A percentile compares a stretch with the other conserved stretches of the same genome.
Conservation (phyloP, 92 coral and sea anemone genomes). For the Chrysogorgia sp. region DNA sequence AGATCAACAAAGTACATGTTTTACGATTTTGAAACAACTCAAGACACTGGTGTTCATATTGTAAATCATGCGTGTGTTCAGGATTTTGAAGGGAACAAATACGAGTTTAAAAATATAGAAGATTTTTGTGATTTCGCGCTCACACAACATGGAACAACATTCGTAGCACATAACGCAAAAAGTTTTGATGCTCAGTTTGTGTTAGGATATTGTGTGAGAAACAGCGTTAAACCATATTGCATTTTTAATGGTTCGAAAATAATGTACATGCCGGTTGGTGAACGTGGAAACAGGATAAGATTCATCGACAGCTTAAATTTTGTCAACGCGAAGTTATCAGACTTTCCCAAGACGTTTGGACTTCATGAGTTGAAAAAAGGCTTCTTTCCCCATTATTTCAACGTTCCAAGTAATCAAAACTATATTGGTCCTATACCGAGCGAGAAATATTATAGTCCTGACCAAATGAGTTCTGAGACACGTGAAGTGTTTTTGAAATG, state of each 20-base stretch:
- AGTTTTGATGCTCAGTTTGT: slow-evolving; percentile 23
- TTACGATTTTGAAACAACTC: neutral
- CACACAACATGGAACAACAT: slow-evolving; percentile 7
- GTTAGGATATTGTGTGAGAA: neutral
- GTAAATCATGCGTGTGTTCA: neutral
- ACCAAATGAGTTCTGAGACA: neutral
- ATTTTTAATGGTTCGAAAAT: slow-evolving; percentile 19
- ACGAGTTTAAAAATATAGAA: neutral
- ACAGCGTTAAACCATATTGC: slow-evolving; percentile 7
- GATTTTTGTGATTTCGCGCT: slow-evolving; percentile 11
- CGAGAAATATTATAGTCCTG: neutral
- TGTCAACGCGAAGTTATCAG: neutral
- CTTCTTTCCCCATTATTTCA: slow-evolving; percentile 9
- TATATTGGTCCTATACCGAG: slow-evolving; percentile 28
- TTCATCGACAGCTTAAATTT: slow-evolving; percentile 21
- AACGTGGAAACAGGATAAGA: neutral
- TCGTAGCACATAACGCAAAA: slow-evolving; percentile 26
- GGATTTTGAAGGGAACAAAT: slow-evolving; percentile 24
- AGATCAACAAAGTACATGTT: slow-evolving; percentile 2
- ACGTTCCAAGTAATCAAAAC: neutral
- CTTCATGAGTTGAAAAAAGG: slow-evolving; percentile 3
- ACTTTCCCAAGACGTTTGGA: slow-evolving; percentile 24
- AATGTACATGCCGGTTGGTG: neutral
- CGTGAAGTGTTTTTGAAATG: slow-evolving; percentile 14
- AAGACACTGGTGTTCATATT: neutral